Conservation (phyloP, 2,113 vertebrate species). For the Ageneiosus marmoratus region DNA sequence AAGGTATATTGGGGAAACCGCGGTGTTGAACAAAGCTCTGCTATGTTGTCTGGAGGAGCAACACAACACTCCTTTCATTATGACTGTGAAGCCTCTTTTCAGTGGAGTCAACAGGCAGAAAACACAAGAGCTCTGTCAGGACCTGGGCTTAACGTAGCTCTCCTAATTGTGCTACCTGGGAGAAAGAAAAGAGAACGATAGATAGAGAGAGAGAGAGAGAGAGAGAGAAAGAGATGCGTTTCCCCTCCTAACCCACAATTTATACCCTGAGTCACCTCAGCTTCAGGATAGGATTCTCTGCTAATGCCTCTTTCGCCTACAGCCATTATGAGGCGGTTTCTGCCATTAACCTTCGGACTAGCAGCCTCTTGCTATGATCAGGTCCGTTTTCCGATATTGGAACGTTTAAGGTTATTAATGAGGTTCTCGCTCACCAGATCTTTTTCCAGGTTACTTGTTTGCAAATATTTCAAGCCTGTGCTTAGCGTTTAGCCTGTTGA, state of each 20-base stretch:
- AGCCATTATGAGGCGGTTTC: constrained; percentile 57
- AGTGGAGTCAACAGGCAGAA: constrained; percentile 51
- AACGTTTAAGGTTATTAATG: constrained; percentile 38
- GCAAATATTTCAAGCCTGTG: constrained; percentile 46
- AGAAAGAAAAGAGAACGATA: constrained; percentile 34
- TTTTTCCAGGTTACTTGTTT: constrained; percentile 38
- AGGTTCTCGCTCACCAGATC: background rate
- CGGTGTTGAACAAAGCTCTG: constrained; percentile 52
- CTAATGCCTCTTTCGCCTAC: constrained; percentile 60
- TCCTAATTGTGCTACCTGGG: constrained; percentile 69
- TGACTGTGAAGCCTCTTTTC: constrained; percentile 41
- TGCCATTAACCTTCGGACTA: constrained; percentile 47
- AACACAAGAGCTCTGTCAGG: constrained; percentile 49
- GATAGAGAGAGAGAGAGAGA: constrained; percentile 47
- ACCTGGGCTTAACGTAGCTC: constrained; percentile 50
- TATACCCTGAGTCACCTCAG: constrained; percentile 62
- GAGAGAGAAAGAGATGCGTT: constrained; percentile 53
- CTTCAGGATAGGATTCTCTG: constrained; percentile 61
- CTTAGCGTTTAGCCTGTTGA: constrained; percentile 35
- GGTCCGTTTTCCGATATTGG: constrained; percentile 38
- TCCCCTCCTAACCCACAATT: constrained; percentile 64
- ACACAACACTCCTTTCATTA: constrained; percentile 51
- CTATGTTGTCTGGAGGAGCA: constrained; percentile 50
- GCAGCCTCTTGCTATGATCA: constrained; percentile 8
- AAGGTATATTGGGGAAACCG: constrained; percentile 47